Evolutionary conservation across 2,797 vertebrate species (phyloP), one percentile per base, ranked within the genome.

Genomic region (Clarias fuscus): DNA sequence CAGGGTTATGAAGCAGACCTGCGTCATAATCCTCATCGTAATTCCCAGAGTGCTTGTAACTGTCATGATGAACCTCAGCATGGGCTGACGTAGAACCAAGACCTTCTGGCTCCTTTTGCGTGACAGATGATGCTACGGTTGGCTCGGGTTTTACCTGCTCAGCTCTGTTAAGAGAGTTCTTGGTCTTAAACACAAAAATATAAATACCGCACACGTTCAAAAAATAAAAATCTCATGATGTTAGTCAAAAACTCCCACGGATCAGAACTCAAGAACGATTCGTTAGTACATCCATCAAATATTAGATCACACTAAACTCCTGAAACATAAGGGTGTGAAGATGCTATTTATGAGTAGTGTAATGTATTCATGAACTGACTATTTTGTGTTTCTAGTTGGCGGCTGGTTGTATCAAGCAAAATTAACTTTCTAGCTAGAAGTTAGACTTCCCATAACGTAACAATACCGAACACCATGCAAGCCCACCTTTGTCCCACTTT

Each of bases 151-250:
- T 78, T 65, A 89, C 89, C 64, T 91, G 88, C 80, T 94, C 92
- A 88, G 10, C 88, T 93, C 94, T 95, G 89, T 92, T 77, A 92
- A 79, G 94, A 92, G 27, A 84, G 72, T 30, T 72, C 64, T 77
- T 48, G 14, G 6, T 18, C 20, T 59, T 76, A 62, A 33, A 82
- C 65, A 58, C 75, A 68, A 53, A 27, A 43, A 53, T 7, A 65
- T 43, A 75, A 48, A 58, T 15, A 61, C 7, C 15, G 82, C 20
- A 71, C 37, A 40, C 2, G 48, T 33, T 5, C 13, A 22, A 58
- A 70, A 64, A 6, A 64, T 5, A 14, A 56, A 37, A 20, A 70
- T 76, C 2, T 53, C 48, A 56, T 56, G 24, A 56, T 58, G 75
- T 77, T 27, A 18, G 27, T 4, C n/a, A 24, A 61, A 61, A 61